These are phyloP conservation scores for Mesocricetus auratus DNA, from an alignment of 2,113 vertebrate genomes.

Conservation along the genomic window DNA sequence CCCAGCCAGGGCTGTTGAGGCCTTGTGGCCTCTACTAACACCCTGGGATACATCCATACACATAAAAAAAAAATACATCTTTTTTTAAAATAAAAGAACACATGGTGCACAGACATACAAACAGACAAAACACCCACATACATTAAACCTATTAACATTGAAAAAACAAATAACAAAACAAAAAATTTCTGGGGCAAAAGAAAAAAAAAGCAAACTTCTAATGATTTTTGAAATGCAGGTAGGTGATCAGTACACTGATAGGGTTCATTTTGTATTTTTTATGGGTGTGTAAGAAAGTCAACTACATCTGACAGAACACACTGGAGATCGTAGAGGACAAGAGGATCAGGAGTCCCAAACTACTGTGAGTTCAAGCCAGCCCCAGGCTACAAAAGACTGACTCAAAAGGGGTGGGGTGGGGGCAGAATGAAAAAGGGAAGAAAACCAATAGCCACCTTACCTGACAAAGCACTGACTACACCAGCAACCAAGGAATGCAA, in stretches of 20 bases:
- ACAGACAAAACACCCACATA: background rate
- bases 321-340: background rate
- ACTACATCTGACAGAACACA: background rate
- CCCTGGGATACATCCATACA: background rate
- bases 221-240: background rate
- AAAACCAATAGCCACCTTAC: too few relatives aligned
- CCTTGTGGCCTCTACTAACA: background rate
- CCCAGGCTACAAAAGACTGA: background rate
- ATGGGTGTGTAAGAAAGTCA: background rate
- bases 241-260: background rate
- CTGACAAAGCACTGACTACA: background rate
- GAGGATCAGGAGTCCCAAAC: background rate
- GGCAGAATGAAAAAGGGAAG: background rate
- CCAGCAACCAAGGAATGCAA: background rate
- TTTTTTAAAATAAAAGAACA: background rate
- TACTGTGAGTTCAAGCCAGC: background rate
- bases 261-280: background rate
- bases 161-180: background rate
- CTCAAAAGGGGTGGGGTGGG: background rate
- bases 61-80: background rate
- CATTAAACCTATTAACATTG: background rate
- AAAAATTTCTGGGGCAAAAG: background rate
- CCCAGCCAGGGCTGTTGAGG: background rate
- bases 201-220: background rate
- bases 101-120: background rate